Conservation (phyloP, 2,888 invertebrate species). For the Fabriciana adippe region DNA sequence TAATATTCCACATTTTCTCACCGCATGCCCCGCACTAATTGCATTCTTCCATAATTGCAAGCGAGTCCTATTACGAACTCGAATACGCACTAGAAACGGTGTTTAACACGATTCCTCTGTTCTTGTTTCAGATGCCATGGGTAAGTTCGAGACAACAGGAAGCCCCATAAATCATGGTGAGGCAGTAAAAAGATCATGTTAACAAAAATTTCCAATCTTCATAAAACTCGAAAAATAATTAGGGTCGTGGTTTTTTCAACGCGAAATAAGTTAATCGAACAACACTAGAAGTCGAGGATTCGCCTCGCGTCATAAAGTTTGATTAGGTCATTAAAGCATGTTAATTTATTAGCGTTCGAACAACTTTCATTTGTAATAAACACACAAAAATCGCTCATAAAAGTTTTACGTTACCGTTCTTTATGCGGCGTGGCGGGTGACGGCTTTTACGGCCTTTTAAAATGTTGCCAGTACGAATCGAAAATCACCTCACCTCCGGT, state of each 20-base stretch:
- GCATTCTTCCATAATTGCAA: slow-evolving; percentile 19
- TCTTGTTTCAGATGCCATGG: slow-evolving; percentile 91
- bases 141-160: slow-evolving; percentile 82
- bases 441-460: slow-evolving; percentile 60
- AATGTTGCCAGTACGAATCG: slow-evolving; percentile 61
- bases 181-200: slow-evolving; percentile 64
- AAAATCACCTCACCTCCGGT: slow-evolving; percentile 71
- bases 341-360: slow-evolving; percentile 79
- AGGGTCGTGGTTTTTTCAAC: slow-evolving; percentile 59
- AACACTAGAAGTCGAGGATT: slow-evolving; percentile 82
- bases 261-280: slow-evolving; percentile 78
- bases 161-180: slow-evolving; percentile 68
- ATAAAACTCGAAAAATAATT: slow-evolving; percentile 80
- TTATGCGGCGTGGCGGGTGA: slow-evolving; percentile 46
- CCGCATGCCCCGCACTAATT: slow-evolving; percentile 7
- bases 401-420: slow-evolving; percentile 50
- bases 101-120: slow-evolving; percentile 50
- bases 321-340: slow-evolving; percentile 81
- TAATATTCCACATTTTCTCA: slow-evolving; percentile 20
- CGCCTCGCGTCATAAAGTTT: slow-evolving; percentile 81
- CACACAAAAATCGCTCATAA: slow-evolving; percentile 66
- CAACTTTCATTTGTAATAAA: slow-evolving; percentile 70
- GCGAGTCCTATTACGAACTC: slow-evolving; percentile 13
- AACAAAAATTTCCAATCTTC: slow-evolving; percentile 79
- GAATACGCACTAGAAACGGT: slow-evolving; percentile 15